Evolutionary conservation across 2,888 invertebrate species (phyloP), one percentile per base, ranked within the genome.

Genomic region (Crocallis elinguaria): DNA sequence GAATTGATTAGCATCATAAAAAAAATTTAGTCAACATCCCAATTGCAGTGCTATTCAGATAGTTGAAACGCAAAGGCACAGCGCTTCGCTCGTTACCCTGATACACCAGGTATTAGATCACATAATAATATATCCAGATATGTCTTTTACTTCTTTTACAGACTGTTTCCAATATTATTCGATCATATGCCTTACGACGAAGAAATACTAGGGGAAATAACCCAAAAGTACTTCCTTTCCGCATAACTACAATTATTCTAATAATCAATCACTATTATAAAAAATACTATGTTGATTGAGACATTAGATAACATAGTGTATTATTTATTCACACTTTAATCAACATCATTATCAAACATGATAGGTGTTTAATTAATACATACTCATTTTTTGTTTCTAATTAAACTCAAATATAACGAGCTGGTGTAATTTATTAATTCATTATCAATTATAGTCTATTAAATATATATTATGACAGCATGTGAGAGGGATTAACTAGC

Each of bases 301-400:
- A 19, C 14, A 21, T 16, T 9, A 27, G 48, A 54, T 54, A 54
- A 33, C 19, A 19, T 13, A 12, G 5, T 29, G 4, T 12, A 48
- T 38, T 48, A 49, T 19, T 14, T 44, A 54, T 49, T 54, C 48
- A 54, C 53, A 54, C 43, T 21, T 38, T 23, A 48, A 53, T 37
- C 48, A 43, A 38, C 37, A 48, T 43, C 41, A 53, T 54, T 54
- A 48, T 29, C 37, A 3, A 41, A 48, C 53, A 49, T 44, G 48
- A 54, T 54, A 43, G 43, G 16, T 43, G 48, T 49, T 54, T 54
- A 54, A 37, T 54, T 38, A 38, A 42, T 43, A 45, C 25, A 32
- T 35, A 49, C 53, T 13, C n/a, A 43, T 46, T 48, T 49, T 44
- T 49, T 48, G 17, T 7, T 33, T 32, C 9, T 43, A 42, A 53